Base-by-base conservation (phyloP, 1,140 invertebrate species). In the Dufourea novaeangliae region DNA sequence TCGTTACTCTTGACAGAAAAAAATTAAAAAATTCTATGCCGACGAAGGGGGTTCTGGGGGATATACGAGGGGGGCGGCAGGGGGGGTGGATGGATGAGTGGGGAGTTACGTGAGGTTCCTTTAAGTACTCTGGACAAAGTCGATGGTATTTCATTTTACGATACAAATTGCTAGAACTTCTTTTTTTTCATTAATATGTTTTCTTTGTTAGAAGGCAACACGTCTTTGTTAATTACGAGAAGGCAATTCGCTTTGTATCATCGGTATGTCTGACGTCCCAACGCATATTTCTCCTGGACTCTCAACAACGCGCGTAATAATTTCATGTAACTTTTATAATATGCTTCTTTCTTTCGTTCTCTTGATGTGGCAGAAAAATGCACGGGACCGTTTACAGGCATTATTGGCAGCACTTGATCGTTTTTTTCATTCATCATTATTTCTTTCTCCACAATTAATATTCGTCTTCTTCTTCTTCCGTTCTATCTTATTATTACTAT, bases 191-290 rank as follows among this genome's bases (percentile, higher is more conserved):
- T 88, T 87, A 84, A 68, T 86, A 82, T 87, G 79, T 87, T 86
- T 85, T 87, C 89, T 89, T 89, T 86, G 77, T 91, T 91, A 91
- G 84, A 92, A 92, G 91, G 91, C 91, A 92, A 92, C 91, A 86
- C 85, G 89, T 91, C 86, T 90, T 91, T 91, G 89, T 91, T 92
- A 90, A 77, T 89, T 91, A 88, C 84, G 85, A 90, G 88, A 92
- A 92, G 91, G 91, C 91, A 92, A 90, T 92, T 90, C 83, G 88
- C 86, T 92, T 92, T 92, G 91, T 92, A 92, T 92, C 91, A 91
- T 92, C 88, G 89, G 91, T 92, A 89, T 91, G 86, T 90, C 83
- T 88, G 90, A 85, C 86, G 86, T 88, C 86, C 90, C 90, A 74
- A 76, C 81, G 83, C 84, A 82, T n/a, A n/a, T 85, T 71, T 69